A percentile compares a stretch with the other conserved stretches of the same genome.
These are phyloP conservation scores for Tuta absoluta DNA, from an alignment of 2,888 invertebrate genomes.

Conservation along the genomic window DNA sequence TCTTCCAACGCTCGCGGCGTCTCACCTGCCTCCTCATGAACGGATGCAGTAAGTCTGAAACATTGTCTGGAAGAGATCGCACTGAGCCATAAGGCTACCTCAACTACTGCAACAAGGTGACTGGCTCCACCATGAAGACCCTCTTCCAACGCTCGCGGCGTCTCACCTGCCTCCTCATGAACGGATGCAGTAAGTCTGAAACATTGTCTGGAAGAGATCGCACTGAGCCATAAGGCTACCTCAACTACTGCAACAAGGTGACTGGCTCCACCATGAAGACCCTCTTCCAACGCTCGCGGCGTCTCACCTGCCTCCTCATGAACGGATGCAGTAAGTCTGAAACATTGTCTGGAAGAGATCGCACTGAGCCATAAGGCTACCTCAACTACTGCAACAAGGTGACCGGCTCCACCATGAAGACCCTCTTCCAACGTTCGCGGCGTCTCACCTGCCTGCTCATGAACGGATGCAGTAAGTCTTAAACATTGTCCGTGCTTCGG, in stretches of 20 bases:
- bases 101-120: conserved; percentile 98
- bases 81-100: neutral
- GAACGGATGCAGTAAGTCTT: conserved; percentile 95
- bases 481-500: no score
- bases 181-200: conserved; percentile 92
- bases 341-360: neutral
- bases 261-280: conserved; percentile 97
- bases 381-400: conserved; percentile 99
- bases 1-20: conserved; percentile 96
- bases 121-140: conserved; percentile 96
- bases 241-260: conserved; percentile 98
- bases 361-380: neutral
- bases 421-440: conserved; percentile 95
- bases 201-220: neutral
- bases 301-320: conserved; percentile 95
- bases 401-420: conserved; percentile 97
- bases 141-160: conserved; percentile 96
- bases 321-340: conserved; percentile 94
- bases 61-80: neutral
- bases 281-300: conserved; percentile 94
- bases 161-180: conserved; percentile 95
- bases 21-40: conserved; percentile 96
- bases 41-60: conserved; percentile 90
- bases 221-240: neutral
- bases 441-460: conserved; percentile 95